Base-by-base conservation (phyloP, 2,113 vertebrate genomes). In the Nycticryphes semicollaris region DNA sequence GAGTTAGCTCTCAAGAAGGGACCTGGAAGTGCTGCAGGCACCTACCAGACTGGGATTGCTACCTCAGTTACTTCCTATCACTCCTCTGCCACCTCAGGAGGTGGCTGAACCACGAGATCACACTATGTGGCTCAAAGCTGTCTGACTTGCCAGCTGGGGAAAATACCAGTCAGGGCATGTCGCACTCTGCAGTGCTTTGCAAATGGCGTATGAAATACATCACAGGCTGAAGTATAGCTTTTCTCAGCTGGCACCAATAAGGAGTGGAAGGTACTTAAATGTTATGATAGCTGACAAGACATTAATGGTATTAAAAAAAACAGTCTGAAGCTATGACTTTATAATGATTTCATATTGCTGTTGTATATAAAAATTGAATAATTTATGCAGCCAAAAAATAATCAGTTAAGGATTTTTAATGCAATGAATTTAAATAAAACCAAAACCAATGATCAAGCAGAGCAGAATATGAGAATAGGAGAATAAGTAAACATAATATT, bases 11-110 rank as follows among this genome's bases (percentile, higher is more conserved):
- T 75, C 18, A 13, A 30, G 28, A n/a, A 33, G 7, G 12, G 35
- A 14, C 28, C 27, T 51, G 41, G 23, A 51, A 35, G 39, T 31
- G 35, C 22, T 1, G 3, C 63, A 27, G 89, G 51, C 28, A 47
- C 21, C n/a, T 2, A 0, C 16, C 21, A 45, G 21, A 13, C 53
- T 27, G 21, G 41, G 23, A 10, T 56, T 0, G 0, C 37, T 50
- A 16, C 30, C n/a, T 33, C 22, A 7, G n/a, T 21, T 43, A 8
- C 53, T 39, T 16, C 4, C 31, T 37, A 3, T 41, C 13, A 1
- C 19, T 68, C 25, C 27, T 73, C 25, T 89, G 6, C 13, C 4
- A 2, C 47, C 67, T 74, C 27, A 27, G 39, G 60, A 68, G 37
- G 84, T 25, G 56, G 6, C 37, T 41, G 78, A 21, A 15, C 43